A percentile compares a stretch with the other conserved stretches of the same genome.
Evolutionary conservation across 2,113 vertebrate species (phyloP).

Genomic region (Limnothrissa miodon): DNA sequence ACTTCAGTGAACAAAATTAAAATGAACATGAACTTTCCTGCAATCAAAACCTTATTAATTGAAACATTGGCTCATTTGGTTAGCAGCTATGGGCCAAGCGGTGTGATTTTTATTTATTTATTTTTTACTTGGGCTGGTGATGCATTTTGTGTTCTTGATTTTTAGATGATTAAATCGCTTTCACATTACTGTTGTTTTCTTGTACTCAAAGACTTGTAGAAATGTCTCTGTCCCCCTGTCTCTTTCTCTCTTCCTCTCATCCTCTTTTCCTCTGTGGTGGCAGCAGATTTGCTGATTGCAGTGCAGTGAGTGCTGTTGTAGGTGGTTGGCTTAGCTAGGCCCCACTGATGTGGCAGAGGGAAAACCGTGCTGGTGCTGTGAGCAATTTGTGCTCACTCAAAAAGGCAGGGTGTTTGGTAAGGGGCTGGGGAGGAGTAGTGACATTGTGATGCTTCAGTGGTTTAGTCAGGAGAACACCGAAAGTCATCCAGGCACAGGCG

Average conservation of each 20-base stretch:
- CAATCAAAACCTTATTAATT: not conserved
- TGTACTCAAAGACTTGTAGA: not conserved
- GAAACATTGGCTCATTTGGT: not conserved
- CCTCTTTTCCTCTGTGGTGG: constrained; percentile 23
- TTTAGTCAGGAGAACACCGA: constrained; percentile 27
- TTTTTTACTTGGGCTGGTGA: no score
- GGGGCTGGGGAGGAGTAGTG: constrained; percentile 40
- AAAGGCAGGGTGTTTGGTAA: not conserved
- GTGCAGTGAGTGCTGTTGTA: constrained; percentile 9
- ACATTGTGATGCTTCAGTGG: not conserved
- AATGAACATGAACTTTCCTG: not conserved
- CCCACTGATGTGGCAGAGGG: not conserved
- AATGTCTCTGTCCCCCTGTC: not conserved
- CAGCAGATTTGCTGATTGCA: constrained; percentile 17
- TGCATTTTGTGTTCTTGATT: no score
- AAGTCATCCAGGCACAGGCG: constrained; percentile 60
- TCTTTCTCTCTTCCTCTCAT: constrained; percentile 4
- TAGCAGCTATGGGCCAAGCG: no score
- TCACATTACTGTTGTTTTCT: not conserved
- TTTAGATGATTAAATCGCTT: no score
- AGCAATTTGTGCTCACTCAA: not conserved
- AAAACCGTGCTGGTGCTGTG: not conserved
- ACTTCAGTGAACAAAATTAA: no score
- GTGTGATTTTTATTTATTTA: no score
- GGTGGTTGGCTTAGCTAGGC: constrained; percentile 26